Base-by-base conservation (phyloP, 2,797 vertebrate species). In the Gymnoscopelus microlampas region DNA sequence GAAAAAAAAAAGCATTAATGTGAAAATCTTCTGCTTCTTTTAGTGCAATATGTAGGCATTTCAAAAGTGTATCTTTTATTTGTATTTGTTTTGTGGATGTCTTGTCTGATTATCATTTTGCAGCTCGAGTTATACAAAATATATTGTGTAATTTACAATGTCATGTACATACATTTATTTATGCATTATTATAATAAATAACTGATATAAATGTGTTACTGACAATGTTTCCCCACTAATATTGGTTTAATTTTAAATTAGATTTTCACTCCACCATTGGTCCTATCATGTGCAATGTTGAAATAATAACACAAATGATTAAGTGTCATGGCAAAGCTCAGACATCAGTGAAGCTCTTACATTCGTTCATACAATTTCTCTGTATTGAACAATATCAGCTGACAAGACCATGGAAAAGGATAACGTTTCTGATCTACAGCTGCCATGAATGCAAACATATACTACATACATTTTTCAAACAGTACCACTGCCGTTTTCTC, bases 251-350 rank as follows among this genome's bases (percentile, higher is more conserved):
- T 85, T 78, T 73, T 82, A 82, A 70, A 64, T 78, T 78, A 59
- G 51, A 62, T 60, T 68, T 56, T 79, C 56, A 68, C 44, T 74
- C 53, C 32, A 68, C 63, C 64, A 75, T 63, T 70, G 64, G 65
- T 50, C 77, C 32, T 63, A 71, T 73, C 68, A 78, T 70, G 74
- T 79, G 85, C 84, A 83, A 82, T 76, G 88, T 86, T 73, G 60
- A 39, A 82, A 80, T 61, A 70, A 44, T 44, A 78, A 68, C 64
- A 80, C 68, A 57, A 76, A 84, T 71, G 82, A 82, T 83, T 85
- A 74, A 69, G 71, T 69, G 85, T 77, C 80, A 86, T 79, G 74
- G 77, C 68, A 83, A 82, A 84, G 74, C 78, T 65, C 63, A 3
- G 53, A 67, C 85, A 76, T 85, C 74, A 78, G 79, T 77, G 69